Evolutionary conservation across 1,140 invertebrate species (phyloP), one percentile per base, ranked within the genome.

Genomic region (Chionoecetes opilio): DNA sequence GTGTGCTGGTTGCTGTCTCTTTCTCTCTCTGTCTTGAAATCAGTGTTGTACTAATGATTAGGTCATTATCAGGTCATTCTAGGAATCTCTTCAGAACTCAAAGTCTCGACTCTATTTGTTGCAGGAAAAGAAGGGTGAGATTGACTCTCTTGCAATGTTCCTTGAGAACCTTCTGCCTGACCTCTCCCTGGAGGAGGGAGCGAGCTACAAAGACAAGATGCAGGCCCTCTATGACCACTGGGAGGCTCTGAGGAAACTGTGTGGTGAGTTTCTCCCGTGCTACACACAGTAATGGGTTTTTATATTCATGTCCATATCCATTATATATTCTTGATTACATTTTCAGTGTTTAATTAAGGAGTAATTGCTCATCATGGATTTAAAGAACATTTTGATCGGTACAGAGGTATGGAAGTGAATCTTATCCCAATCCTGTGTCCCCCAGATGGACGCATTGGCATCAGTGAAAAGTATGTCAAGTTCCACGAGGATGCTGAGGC

Each of bases 401-500:
- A n/a, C n/a, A 53, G 46, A 53, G 46, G 21, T 53, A 53, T 53
- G 8, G 11, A 46, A 46, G 41, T 46, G 46, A 53, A 9, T 53
- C 46, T 53, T 17, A 3, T 53, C 11, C 8, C 46, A 21, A 38
- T 3, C 0, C 0, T 82, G 46, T 53, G 9, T 11, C 6, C 26
- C 38, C 14, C 96, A 95, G 96, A 95, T 86, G 41, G 38, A 84
- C 89, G 96, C 41, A 94, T 96, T 82, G 96, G 96, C 82, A 96
- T 97, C 38, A 97, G 98, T 37, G 97, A 97, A 92, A 96, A 98
- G 92, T 98, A 98, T 96, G 97, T 98, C 46, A 98, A 98, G 95
- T 98, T 99, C 97, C 98, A 98, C 96, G 97, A 98, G 96, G 97
- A 98, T 35, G 98, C 98, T 46, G 97, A 98, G 82, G 97, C 98